Conservation (phyloP, 2,113 vertebrate species). For the Xenopus tropicalis region DNA sequence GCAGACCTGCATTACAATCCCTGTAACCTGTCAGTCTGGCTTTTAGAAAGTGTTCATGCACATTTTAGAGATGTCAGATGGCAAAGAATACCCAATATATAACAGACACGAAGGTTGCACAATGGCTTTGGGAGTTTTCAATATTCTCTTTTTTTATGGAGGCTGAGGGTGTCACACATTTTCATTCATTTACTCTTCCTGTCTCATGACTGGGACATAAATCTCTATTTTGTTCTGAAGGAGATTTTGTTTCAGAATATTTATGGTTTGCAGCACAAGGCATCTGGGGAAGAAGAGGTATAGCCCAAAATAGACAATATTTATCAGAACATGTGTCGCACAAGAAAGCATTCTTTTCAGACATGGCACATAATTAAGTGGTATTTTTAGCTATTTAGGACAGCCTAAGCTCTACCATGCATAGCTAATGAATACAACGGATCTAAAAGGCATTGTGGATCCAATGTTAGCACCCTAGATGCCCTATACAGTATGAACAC, state of each 20-base stretch:
- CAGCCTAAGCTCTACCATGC: not conserved
- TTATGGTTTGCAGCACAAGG: constrained; percentile 14
- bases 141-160: not conserved
- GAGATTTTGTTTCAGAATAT: constrained; percentile 2
- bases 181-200: constrained; percentile 5
- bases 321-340: constrained; percentile 10
- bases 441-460: not conserved
- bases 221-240: constrained; percentile 2
- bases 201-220: constrained; percentile 1
- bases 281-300: constrained; percentile 28
- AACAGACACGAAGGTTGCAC: not conserved
- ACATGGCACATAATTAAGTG: constrained; percentile 19
- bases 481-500: too few species aligned
- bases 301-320: constrained; percentile 21
- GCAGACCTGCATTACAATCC: constrained; percentile 27
- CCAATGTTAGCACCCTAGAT: not conserved
- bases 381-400: constrained; percentile 18
- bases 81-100: constrained; percentile 7
- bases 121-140: not conserved
- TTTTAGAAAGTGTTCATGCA: constrained; percentile 29
- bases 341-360: constrained; percentile 22
- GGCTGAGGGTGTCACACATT: not conserved
- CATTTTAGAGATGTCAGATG: constrained; percentile 28
- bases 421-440: not conserved
- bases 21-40: constrained; percentile 8